phyloP scores from a whole-genome alignment of 2,113 vertebrate species.

The Talpa occidentalis region DNA sequence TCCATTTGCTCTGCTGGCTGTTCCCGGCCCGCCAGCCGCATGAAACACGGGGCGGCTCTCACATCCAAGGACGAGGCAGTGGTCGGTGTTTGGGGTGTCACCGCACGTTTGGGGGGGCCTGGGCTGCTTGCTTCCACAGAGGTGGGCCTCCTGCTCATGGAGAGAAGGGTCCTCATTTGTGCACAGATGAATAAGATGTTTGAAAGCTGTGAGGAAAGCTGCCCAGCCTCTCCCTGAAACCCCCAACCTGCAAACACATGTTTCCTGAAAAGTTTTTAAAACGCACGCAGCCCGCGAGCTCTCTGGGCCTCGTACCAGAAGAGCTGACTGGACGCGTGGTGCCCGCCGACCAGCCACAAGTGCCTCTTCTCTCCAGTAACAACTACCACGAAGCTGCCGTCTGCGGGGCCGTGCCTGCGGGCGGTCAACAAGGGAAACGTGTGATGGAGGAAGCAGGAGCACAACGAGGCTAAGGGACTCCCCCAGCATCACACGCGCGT shows the following conservation, averaged over 20 bases:
- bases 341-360: not conserved
- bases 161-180: not conserved
- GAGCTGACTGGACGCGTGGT: not conserved
- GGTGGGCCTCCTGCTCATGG: not conserved
- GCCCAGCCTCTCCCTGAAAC: not conserved
- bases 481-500: accelerated
- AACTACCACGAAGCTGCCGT: accelerated
- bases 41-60: not conserved
- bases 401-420: not conserved
- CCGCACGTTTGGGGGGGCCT: accelerated
- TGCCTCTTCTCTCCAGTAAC: not conserved
- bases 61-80: no score
- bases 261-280: not conserved
- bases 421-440: not conserved
- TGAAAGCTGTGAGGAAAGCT: not conserved
- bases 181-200: not conserved
- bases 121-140: not conserved
- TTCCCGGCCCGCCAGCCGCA: not conserved
- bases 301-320: not conserved
- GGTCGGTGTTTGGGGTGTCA: not conserved
- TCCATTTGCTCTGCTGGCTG: not conserved
- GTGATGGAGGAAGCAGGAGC: not conserved
- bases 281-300: not conserved
- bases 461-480: not conserved
- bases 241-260: not conserved